Conservation (phyloP, 2,888 invertebrate genomes). For the Sclerodermus sp. region DNA sequence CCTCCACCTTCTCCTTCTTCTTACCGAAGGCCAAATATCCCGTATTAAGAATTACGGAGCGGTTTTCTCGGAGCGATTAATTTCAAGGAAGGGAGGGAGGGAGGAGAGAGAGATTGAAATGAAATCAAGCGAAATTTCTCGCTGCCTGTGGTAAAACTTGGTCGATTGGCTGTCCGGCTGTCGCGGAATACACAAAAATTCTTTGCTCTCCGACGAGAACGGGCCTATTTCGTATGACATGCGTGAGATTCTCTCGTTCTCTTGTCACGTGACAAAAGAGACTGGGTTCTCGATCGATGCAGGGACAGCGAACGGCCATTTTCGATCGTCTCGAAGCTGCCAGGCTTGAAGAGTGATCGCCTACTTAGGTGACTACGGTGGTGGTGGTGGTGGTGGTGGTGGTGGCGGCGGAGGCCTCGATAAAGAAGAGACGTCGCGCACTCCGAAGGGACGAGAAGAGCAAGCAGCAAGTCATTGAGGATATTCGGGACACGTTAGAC, state of each 20-base stretch:
- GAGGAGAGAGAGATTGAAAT: too few species aligned
- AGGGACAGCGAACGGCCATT: conserved; percentile 6
- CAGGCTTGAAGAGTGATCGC: conserved; percentile 6
- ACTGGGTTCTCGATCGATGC: not conserved
- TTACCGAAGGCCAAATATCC: too few species aligned
- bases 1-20: too few species aligned
- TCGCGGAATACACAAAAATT: too few species aligned
- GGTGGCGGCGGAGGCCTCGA: conserved; percentile 2
- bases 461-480: not conserved
- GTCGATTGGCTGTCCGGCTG: too few species aligned
- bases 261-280: not conserved
- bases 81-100: too few species aligned
- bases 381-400: too few species aligned
- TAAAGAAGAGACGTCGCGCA: conserved; percentile 8
- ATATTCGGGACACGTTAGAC: not conserved
- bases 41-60: too few species aligned
- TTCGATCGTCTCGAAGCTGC: conserved; percentile 12
- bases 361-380: not conserved
- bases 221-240: not conserved
- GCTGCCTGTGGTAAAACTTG: too few species aligned
- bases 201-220: too few species aligned
- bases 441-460: not conserved
- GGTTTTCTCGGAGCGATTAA: too few species aligned
- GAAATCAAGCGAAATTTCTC: too few species aligned
- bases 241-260: not conserved